These are phyloP conservation scores for Amphipyra berbera DNA, from an alignment of 2,888 invertebrate species.

Conservation along the genomic window DNA sequence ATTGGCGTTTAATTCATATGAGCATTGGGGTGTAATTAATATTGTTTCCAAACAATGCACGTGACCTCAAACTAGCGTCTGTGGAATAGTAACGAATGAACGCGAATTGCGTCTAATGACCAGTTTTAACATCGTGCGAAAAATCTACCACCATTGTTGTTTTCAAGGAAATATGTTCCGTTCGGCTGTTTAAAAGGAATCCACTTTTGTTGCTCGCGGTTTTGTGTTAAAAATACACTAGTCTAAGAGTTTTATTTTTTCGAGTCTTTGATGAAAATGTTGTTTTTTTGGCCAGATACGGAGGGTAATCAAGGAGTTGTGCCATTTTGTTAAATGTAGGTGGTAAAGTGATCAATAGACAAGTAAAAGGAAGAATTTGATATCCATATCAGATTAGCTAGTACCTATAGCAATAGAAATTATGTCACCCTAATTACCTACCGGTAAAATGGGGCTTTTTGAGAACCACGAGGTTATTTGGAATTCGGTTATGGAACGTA, in stretches of 20 bases:
- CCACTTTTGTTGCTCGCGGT: constrained; percentile 22
- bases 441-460: too few species aligned
- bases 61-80: constrained; percentile 63
- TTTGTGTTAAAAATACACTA: constrained; percentile 31
- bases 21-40: constrained; percentile 65
- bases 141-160: constrained; percentile 77
- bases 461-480: too few species aligned
- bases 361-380: too few species aligned
- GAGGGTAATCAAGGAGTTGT: neutral
- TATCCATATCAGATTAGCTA: too few species aligned
- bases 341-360: neutral
- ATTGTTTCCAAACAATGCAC: constrained; percentile 66
- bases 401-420: too few species aligned
- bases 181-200: constrained; percentile 38
- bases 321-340: constrained; percentile 6
- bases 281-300: constrained; percentile 14
- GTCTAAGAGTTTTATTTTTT: constrained; percentile 8
- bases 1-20: constrained; percentile 60
- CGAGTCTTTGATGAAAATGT: constrained; percentile 20
- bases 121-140: constrained; percentile 79
- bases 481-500: too few species aligned
- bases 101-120: constrained; percentile 77
- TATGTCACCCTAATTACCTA: too few species aligned
- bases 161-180: constrained; percentile 68
- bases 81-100: constrained; percentile 71